Evolutionary conservation across 2,113 vertebrate genomes (phyloP).

Genomic region (Alaudala cheleensis): DNA sequence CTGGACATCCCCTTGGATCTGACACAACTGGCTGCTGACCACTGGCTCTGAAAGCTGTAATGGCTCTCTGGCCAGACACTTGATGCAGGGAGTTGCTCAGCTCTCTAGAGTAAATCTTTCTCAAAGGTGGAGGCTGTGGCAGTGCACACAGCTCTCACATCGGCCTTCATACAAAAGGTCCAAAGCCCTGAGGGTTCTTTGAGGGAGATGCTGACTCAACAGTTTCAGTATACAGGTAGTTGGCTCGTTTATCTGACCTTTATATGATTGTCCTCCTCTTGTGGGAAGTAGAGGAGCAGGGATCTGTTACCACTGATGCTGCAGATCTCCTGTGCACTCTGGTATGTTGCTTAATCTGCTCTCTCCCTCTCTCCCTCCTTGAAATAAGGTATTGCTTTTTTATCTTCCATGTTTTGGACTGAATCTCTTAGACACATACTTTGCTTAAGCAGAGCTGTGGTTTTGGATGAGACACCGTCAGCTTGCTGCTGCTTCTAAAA

Average conservation of each 20-base stretch:
- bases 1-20: not conserved
- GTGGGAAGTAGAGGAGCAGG: not conserved
- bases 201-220: not conserved
- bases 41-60: not conserved
- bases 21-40: not conserved
- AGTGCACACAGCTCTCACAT: not conserved
- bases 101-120: not conserved
- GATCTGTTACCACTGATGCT: not conserved
- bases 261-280: not conserved
- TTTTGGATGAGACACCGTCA: not conserved
- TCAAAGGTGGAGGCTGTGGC: not conserved
- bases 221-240: no score
- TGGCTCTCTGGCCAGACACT: not conserved
- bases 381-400: not conserved
- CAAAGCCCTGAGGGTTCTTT: not conserved
- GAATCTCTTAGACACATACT: fast-evolving
- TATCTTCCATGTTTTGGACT: not conserved
- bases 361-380: not conserved
- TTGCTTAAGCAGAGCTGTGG: not conserved
- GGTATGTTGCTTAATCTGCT: not conserved
- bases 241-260: not conserved
- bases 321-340: not conserved
- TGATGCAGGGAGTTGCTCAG: not conserved
- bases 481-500: not conserved
- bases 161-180: not conserved